These are phyloP conservation scores for Epinephelus lanceolatus DNA, from an alignment of 2,113 vertebrate genomes.

Conservation along the genomic window DNA sequence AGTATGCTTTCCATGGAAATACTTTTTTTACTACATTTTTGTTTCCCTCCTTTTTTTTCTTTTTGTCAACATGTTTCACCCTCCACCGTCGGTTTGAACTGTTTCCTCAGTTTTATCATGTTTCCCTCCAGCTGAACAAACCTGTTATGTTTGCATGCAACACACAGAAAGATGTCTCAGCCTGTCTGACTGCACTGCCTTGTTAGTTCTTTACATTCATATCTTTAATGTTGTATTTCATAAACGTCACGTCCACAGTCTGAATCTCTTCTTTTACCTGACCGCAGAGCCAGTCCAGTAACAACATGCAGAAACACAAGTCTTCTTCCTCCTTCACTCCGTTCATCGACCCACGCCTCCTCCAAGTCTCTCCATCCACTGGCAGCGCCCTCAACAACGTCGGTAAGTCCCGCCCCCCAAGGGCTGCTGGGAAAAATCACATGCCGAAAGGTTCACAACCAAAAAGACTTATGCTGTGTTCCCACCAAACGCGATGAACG, in stretches of 20 bases:
- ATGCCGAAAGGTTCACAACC: neutral
- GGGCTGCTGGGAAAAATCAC: neutral
- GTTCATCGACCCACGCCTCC: slow-evolving; percentile 98
- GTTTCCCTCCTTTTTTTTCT: slow-evolving; percentile 37
- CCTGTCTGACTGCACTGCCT: slow-evolving; percentile 58
- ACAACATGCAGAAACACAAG: slow-evolving; percentile 99
- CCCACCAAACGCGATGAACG: too few relatives aligned
- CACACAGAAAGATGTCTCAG: slow-evolving; percentile 17
- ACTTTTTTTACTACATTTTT: neutral
- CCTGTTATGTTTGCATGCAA: slow-evolving; percentile 51
- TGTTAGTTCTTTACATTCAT: neutral
- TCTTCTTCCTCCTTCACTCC: slow-evolving; percentile 99
- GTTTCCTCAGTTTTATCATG: slow-evolving; percentile 36
- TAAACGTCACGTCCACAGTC: neutral
- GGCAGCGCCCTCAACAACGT: slow-evolving; percentile 96
- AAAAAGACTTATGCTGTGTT: neutral
- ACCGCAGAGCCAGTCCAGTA: slow-evolving; percentile 94
- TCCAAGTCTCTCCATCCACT: slow-evolving; percentile 98
- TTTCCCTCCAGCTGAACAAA: slow-evolving; percentile 36
- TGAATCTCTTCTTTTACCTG: slow-evolving; percentile 8
- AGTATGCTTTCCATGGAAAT: slow-evolving; percentile 59
- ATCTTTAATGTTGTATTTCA: too few relatives aligned
- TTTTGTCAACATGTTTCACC: slow-evolving; percentile 49
- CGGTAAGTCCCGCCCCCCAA: slow-evolving; percentile 86
- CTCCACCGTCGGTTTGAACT: slow-evolving; percentile 31